Conservation (phyloP, 2,888 invertebrate species). For the Heliothis peltigera region DNA sequence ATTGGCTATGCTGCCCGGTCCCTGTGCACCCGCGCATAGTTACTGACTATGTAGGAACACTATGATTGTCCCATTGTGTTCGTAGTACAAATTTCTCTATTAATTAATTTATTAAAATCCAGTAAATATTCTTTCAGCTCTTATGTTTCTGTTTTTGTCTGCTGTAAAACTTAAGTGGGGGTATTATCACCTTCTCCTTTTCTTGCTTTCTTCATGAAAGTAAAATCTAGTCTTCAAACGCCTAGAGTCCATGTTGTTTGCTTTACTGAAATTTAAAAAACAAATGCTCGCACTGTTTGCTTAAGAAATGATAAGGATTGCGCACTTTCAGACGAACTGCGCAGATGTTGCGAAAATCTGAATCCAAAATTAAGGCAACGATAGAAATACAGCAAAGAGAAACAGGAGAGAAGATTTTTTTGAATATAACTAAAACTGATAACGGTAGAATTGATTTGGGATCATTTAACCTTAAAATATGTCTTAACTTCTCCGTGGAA, state of each 20-base stretch:
- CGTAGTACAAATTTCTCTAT: conserved; percentile 25
- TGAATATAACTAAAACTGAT: too few relatives aligned
- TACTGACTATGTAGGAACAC: conserved; percentile 82
- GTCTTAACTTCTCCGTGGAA: too few relatives aligned
- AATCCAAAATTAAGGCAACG: background rate
- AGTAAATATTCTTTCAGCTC: too few relatives aligned
- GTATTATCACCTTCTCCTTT: too few relatives aligned
- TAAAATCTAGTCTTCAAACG: background rate
- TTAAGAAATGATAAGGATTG: conserved; percentile 3
- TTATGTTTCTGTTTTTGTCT: too few relatives aligned
- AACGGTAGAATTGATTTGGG: too few relatives aligned
- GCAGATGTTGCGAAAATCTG: background rate
- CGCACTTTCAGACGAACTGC: background rate
- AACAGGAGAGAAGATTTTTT: too few relatives aligned
- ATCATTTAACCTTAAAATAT: too few relatives aligned
- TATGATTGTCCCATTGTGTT: conserved; percentile 70
- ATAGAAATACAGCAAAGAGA: too few relatives aligned
- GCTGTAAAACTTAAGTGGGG: background rate
- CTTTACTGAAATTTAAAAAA: conserved; percentile 26
- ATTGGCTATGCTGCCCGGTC: conserved; percentile 84
- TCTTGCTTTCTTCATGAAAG: background rate
- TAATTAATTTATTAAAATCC: conserved; percentile 3
- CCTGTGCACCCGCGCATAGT: conserved; percentile 75
- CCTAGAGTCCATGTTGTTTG: conserved; percentile 4
- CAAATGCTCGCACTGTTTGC: background rate